Evolutionary conservation across 2,888 invertebrate species (phyloP).

Genomic region (Campoletis raptor): DNA sequence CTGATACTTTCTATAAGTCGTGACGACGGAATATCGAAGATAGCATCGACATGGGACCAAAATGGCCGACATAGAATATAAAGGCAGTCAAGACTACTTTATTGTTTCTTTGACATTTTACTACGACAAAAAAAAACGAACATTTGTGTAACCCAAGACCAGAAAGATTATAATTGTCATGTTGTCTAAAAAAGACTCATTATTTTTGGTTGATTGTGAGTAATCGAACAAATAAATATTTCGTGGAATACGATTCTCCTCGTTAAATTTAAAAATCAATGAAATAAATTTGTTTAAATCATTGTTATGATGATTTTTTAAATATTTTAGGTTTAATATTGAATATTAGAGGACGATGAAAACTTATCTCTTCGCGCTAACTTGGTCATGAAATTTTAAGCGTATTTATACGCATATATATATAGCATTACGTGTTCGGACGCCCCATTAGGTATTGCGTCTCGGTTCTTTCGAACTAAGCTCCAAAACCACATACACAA

Average conservation of each 20-base stretch:
- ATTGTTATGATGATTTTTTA: neutral
- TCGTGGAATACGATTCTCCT: neutral
- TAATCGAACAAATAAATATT: neutral
- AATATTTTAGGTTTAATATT: neutral
- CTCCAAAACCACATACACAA: conserved; percentile 54
- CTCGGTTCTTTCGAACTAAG: conserved; percentile 44
- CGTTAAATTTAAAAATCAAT: neutral
- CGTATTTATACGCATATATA: neutral
- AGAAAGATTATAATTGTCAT: neutral
- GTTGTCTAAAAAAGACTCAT: neutral
- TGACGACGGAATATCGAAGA: conserved; percentile 8
- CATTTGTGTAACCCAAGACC: too few species aligned
- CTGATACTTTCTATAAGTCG: conserved; percentile 36
- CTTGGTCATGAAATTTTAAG: neutral
- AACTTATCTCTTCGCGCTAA: neutral
- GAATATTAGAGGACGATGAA: neutral
- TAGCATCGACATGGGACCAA: conserved; percentile 8
- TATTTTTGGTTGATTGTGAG: neutral
- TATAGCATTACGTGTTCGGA: conserved; percentile 36
- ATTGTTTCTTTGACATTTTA: neutral
- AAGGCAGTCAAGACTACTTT: neutral
- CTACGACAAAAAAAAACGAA: neutral
- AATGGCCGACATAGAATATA: conserved; percentile 1
- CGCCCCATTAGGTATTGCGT: conserved; percentile 54
- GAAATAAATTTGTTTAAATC: neutral